A percentile compares a stretch with the other conserved stretches of the same genome.
These are phyloP conservation scores for Dasypolia templi DNA, from an alignment of 2,888 invertebrate genomes.

Conservation along the genomic window DNA sequence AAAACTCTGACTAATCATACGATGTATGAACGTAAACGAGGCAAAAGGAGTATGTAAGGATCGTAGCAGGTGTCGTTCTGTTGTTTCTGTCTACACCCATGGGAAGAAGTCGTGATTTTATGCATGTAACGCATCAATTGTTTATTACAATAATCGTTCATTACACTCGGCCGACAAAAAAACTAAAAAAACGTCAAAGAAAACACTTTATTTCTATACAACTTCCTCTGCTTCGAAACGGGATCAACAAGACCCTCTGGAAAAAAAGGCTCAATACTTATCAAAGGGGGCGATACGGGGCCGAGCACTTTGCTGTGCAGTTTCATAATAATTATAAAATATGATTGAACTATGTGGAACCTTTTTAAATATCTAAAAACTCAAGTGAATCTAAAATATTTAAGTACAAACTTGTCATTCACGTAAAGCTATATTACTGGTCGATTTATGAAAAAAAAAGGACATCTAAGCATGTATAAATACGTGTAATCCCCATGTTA, in stretches of 20 bases:
- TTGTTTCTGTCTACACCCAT: too few species aligned
- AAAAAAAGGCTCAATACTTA: not conserved
- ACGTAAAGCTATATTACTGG: too few species aligned
- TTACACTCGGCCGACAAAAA: constrained; percentile 1
- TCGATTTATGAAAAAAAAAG: too few species aligned
- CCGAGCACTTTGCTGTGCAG: not conserved
- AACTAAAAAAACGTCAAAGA: not conserved
- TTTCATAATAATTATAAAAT: not conserved
- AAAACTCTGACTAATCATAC: too few species aligned
- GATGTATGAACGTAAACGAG: too few species aligned
- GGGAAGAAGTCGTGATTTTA: too few species aligned
- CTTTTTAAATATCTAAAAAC: not conserved
- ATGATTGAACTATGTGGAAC: not conserved
- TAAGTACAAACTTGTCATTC: not conserved
- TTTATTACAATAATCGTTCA: constrained; percentile 10
- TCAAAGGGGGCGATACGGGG: too few species aligned
- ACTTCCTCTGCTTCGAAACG: constrained; percentile 10
- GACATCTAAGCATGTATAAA: too few species aligned
- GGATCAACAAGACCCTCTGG: not conserved
- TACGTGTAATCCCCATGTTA: not conserved
- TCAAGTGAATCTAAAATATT: not conserved
- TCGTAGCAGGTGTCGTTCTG: too few species aligned
- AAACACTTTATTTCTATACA: not conserved
- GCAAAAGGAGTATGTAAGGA: too few species aligned
- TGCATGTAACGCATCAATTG: too few species aligned